phyloP scores from a whole-genome alignment of 2,113 vertebrate species.

The Tetraodon nigroviridis region DNA sequence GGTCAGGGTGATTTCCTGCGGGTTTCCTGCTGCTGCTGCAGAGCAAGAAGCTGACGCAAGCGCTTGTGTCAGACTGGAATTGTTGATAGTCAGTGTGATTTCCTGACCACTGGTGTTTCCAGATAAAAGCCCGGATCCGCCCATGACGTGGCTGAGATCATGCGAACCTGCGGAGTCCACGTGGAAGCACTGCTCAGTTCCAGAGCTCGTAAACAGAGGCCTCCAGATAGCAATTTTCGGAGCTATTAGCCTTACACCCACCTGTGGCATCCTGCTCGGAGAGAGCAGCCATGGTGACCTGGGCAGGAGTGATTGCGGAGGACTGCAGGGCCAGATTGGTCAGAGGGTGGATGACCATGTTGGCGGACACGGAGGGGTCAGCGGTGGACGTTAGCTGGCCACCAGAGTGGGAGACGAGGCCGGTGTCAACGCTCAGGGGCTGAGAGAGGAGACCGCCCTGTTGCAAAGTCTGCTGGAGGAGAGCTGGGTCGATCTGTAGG shows the following conservation, averaged over 20 bases:
- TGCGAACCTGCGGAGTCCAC: conserved; percentile 76
- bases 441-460: conserved; percentile 85
- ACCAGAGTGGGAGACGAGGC: conserved; percentile 68
- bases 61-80: conserved; percentile 89
- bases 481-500: conserved; percentile 85
- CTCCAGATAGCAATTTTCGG: neutral
- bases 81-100: conserved; percentile 97
- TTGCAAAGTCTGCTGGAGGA: conserved; percentile 92
- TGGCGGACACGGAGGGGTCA: conserved; percentile 80
- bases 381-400: conserved; percentile 76
- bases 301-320: conserved; percentile 75
- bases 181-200: neutral
- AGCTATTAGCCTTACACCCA: conserved; percentile 6
- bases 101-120: conserved; percentile 80
- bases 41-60: conserved; percentile 77
- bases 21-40: conserved; percentile 70
- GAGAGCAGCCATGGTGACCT: conserved; percentile 80
- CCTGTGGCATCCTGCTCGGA: conserved; percentile 81
- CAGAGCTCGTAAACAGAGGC: neutral
- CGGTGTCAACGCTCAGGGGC: conserved; percentile 79
- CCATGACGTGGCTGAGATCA: conserved; percentile 87
- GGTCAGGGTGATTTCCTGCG: conserved; percentile 94
- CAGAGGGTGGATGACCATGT: conserved; percentile 91
- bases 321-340: conserved; percentile 86
- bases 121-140: conserved; percentile 79